Conservation (phyloP, 2,888 invertebrate genomes). For the Lissocephala sabroskyi region DNA sequence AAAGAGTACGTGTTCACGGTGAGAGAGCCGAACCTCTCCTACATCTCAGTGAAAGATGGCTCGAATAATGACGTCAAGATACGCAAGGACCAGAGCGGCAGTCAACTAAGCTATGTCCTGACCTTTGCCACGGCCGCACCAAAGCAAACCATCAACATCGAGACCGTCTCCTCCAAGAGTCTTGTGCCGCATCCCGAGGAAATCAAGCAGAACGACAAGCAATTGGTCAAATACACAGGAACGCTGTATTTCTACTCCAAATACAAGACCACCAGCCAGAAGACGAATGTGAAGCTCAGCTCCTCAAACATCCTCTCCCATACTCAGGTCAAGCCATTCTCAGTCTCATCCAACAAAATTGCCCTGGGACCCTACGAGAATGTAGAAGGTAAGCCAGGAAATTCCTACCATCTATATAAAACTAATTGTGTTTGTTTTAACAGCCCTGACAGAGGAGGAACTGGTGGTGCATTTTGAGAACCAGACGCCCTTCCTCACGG, state of each 20-base stretch:
- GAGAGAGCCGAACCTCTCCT: constrained; percentile 79
- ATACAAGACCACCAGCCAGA: constrained; percentile 86
- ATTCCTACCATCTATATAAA: no score
- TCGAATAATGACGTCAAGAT: constrained; percentile 76
- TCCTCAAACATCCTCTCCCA: constrained; percentile 87
- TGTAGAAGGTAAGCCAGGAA: constrained; percentile 73
- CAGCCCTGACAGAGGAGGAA: constrained; percentile 76
- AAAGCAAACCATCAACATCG: constrained; percentile 74
- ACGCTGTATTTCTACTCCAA: constrained; percentile 89
- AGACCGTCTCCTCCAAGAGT: constrained; percentile 83
- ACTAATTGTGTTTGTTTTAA: constrained; percentile 10
- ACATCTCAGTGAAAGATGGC: constrained; percentile 80
- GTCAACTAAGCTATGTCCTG: constrained; percentile 76
- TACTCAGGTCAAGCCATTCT: constrained; percentile 82
- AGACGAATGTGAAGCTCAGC: constrained; percentile 83
- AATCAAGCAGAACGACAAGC: constrained; percentile 94
- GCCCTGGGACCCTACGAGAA: constrained; percentile 92
- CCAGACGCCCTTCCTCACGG: constrained; percentile 96
- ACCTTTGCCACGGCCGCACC: constrained; percentile 72
- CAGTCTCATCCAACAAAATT: constrained; percentile 85
- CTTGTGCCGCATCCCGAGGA: constrained; percentile 88
- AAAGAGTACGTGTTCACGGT: constrained; percentile 81
- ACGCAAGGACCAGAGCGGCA: constrained; percentile 74
- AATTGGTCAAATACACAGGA: constrained; percentile 90
- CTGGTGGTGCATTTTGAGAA: constrained; percentile 94